Percentiles rank a stretch among this genome's conserved stretches.
Evolutionary conservation across 2,797 vertebrate species (phyloP).

Genomic region (Cyprinella venusta): DNA sequence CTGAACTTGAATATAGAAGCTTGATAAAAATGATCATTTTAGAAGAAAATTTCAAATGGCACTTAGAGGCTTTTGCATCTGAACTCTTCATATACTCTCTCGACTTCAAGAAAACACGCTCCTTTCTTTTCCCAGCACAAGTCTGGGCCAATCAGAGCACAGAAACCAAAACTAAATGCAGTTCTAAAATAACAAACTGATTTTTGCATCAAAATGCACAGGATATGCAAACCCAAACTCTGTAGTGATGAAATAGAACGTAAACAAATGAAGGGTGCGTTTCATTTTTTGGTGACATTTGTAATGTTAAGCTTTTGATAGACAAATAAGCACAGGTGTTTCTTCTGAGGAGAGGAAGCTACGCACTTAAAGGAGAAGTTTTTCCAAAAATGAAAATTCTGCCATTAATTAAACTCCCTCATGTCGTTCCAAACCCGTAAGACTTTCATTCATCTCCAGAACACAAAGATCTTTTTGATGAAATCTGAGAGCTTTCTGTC

Average conservation of each 20-base stretch:
- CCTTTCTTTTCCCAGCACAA: background rate
- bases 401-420: background rate
- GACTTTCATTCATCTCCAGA: background rate
- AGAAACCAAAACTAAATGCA: background rate
- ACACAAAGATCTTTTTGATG: background rate
- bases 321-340: background rate
- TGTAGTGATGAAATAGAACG: background rate
- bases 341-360: background rate
- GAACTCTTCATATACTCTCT: too few relatives aligned
- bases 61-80: too few relatives aligned
- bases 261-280: background rate
- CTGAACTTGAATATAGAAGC: too few relatives aligned
- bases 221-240: background rate
- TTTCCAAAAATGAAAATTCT: background rate
- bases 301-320: background rate
- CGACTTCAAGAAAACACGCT: background rate
- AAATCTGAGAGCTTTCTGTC: background rate
- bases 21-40: too few relatives aligned
- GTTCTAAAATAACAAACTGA: background rate
- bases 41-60: too few relatives aligned
- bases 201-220: background rate
- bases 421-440: background rate
- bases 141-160: background rate
- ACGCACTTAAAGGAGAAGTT: background rate
- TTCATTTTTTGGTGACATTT: background rate